phyloP scores from a whole-genome alignment of 2,113 vertebrate species.

The Micronycteris hirsuta region DNA sequence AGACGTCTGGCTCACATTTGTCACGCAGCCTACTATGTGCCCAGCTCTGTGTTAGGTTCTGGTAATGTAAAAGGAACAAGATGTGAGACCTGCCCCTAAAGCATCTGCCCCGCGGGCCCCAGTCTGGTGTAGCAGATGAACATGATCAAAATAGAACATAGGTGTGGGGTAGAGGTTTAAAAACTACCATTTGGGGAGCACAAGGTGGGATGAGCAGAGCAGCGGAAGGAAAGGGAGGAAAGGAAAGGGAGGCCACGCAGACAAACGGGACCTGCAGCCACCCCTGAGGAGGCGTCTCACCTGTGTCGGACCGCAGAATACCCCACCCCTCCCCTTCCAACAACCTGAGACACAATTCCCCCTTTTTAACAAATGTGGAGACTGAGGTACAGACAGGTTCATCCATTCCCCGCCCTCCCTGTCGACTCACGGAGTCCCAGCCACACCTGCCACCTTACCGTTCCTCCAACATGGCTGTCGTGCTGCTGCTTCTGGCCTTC shows the following conservation, averaged over 20 bases:
- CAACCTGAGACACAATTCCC: background rate
- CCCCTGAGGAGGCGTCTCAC: rapidly evolving
- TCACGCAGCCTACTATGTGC: rapidly evolving
- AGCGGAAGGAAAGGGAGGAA: background rate
- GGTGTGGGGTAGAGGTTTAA: background rate
- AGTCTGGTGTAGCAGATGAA: background rate
- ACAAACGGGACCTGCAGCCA: rapidly evolving
- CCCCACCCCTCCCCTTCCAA: background rate
- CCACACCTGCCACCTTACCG: background rate
- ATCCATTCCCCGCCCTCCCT: background rate
- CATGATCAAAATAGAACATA: background rate
- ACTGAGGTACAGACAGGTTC: background rate
- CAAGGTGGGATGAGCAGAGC: background rate
- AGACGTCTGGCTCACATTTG: background rate
- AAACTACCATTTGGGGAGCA: background rate
- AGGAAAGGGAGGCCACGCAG: background rate
- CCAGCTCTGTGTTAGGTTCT: background rate
- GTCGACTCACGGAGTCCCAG: rapidly evolving
- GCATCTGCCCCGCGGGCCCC: no score
- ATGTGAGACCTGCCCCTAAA: background rate
- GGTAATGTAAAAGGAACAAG: background rate
- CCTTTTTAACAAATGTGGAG: background rate
- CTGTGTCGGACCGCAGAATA: background rate
- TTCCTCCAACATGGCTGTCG: no score
- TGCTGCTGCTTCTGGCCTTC: background rate